phyloP scores from a whole-genome alignment of 2,888 invertebrate genomes.

The Acanthosepion esculentum region DNA sequence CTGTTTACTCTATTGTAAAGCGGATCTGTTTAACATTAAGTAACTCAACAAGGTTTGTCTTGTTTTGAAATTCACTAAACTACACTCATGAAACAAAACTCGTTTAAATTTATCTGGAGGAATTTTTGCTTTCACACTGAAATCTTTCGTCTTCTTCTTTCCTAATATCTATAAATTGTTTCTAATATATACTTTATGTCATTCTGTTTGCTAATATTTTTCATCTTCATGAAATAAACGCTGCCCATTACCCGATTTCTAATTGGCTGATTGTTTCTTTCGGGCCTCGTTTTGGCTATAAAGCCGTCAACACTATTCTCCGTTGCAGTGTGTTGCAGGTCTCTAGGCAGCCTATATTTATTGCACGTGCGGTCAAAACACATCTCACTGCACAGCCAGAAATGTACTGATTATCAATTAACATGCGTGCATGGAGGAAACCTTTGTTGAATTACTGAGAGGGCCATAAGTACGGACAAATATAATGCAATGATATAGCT shows the following conservation, averaged over 20 bases:
- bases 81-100: too few species aligned
- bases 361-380: neutral
- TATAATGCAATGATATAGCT: neutral
- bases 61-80: too few species aligned
- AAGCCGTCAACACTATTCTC: neutral
- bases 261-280: neutral
- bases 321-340: neutral
- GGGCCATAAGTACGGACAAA: neutral
- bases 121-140: too few species aligned
- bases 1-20: too few species aligned
- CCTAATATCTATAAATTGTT: neutral
- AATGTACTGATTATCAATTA: neutral
- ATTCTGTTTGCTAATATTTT: too few species aligned
- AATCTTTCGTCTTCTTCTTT: too few species aligned
- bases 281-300: neutral
- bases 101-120: too few species aligned
- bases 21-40: too few species aligned
- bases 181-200: neutral
- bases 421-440: neutral
- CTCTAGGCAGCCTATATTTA: neutral
- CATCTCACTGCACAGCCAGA: neutral
- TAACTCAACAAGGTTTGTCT: too few species aligned
- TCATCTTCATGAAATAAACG: neutral
- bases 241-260: neutral
- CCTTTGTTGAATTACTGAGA: neutral